A percentile compares a stretch with the other conserved stretches of the same genome.
phyloP scores from a whole-genome alignment of 92 coral and sea anemone genomes.

The Phenganax subtilis region DNA sequence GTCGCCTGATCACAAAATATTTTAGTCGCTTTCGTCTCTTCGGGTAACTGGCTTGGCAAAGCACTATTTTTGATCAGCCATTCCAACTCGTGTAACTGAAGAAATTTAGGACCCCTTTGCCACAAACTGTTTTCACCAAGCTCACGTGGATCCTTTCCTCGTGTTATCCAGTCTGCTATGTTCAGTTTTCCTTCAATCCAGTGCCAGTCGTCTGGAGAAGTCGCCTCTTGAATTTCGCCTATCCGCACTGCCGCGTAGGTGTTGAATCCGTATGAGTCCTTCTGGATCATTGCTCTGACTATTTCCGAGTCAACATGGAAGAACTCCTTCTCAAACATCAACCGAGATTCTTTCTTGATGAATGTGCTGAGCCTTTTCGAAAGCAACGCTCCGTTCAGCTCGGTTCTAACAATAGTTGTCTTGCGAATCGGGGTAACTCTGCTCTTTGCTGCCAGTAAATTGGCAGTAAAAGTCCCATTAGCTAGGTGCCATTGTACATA shows the following conservation, averaged over 20 bases:
- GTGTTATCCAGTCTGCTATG: conserved; percentile 60
- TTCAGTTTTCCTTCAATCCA: conserved; percentile 48
- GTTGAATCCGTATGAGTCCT: conserved; percentile 56
- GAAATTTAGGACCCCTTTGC: conserved; percentile 54
- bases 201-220: conserved; percentile 45
- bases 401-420: conserved; percentile 48
- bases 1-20: too few relatives aligned
- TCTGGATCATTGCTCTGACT: conserved; percentile 53
- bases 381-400: conserved; percentile 53
- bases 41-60: background rate
- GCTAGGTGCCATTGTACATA: conserved; percentile 52
- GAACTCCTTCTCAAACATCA: conserved; percentile 29
- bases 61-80: background rate
- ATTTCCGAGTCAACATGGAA: conserved; percentile 56
- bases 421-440: conserved; percentile 53
- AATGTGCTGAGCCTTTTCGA: conserved; percentile 31
- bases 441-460: conserved; percentile 44
- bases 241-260: conserved; percentile 53
- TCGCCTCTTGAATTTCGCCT: conserved; percentile 54
- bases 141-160: conserved; percentile 54
- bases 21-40: background rate
- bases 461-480: conserved; percentile 31
- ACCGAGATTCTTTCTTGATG: conserved; percentile 48
- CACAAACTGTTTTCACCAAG: conserved; percentile 42
- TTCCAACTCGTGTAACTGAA: background rate